A percentile compares a stretch with the other conserved stretches of the same genome.
These are phyloP conservation scores for Hydrozoanthus gracilis DNA, from an alignment of 92 coral and sea anemone species.

Conservation along the genomic window DNA sequence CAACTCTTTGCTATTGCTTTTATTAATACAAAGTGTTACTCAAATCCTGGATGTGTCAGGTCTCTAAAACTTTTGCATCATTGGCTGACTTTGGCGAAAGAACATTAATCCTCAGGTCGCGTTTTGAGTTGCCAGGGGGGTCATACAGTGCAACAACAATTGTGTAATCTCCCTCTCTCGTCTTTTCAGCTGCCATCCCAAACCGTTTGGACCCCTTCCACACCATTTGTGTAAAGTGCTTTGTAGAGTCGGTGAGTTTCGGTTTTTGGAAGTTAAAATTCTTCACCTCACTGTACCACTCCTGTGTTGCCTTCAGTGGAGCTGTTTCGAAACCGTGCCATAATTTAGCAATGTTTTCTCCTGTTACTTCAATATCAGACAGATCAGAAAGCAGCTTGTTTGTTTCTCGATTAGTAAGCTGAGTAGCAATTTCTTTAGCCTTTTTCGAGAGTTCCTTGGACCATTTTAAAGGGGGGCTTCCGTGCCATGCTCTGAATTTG, in stretches of 20 bases:
- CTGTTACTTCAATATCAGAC: constrained; percentile 59
- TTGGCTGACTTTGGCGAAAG: constrained; percentile 59
- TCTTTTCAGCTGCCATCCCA: constrained; percentile 79
- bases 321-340: constrained; percentile 73
- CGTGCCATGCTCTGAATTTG: constrained; percentile 86
- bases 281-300: constrained; percentile 84
- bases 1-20: too few species aligned
- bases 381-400: constrained; percentile 46
- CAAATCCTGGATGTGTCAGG: neutral
- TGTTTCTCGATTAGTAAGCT: constrained; percentile 56
- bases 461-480: constrained; percentile 80
- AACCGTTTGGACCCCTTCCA: constrained; percentile 78
- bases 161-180: constrained; percentile 55
- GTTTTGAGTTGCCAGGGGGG: constrained; percentile 79
- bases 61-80: constrained; percentile 29
- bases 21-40: neutral
- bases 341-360: constrained; percentile 76
- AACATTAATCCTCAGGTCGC: constrained; percentile 59
- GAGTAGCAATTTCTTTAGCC: constrained; percentile 71
- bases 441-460: constrained; percentile 71
- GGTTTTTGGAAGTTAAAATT: constrained; percentile 78
- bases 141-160: constrained; percentile 84
- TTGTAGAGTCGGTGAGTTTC: constrained; percentile 60
- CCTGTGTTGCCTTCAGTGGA: constrained; percentile 77
- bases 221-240: constrained; percentile 81